phyloP scores from a whole-genome alignment of 2,888 invertebrate species.

The Criorhina ranunculi region DNA sequence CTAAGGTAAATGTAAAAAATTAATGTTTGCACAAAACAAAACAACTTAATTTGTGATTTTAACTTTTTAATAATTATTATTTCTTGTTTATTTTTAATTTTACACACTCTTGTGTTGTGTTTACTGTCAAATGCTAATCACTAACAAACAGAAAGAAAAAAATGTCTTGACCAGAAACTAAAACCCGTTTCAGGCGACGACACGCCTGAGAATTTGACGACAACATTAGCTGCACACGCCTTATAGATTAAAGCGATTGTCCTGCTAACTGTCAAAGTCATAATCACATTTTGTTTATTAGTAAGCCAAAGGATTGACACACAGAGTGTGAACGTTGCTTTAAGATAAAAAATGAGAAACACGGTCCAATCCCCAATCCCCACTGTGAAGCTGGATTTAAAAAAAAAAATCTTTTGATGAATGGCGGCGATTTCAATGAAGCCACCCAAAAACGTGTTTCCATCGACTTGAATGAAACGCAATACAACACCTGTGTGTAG shows the following conservation, averaged over 20 bases:
- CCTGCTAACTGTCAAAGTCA: slow-evolving; percentile 5
- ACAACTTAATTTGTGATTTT: slow-evolving; percentile 13
- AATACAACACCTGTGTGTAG: slow-evolving; percentile 41
- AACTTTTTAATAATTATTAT: slow-evolving; percentile 5
- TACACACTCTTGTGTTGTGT: slow-evolving; percentile 12
- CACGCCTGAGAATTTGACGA: slow-evolving; percentile 5
- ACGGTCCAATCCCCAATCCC: too few relatives aligned
- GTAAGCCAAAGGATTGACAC: not conserved
- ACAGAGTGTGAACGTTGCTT: not conserved
- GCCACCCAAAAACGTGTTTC: slow-evolving; percentile 23
- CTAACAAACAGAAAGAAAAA: not conserved
- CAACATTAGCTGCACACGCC: not conserved
- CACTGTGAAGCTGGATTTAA: too few relatives aligned
- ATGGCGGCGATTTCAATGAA: slow-evolving; percentile 35
- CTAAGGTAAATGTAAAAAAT: not conserved
- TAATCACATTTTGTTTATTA: slow-evolving; percentile 1
- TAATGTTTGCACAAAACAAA: slow-evolving; percentile 5
- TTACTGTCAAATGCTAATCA: slow-evolving; percentile 7
- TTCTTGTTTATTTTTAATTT: slow-evolving; percentile 2
- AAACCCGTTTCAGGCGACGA: slow-evolving; percentile 8
- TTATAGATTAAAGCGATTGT: not conserved
- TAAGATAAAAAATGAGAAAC: not conserved
- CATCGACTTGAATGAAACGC: slow-evolving; percentile 42
- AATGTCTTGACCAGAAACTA: not conserved
- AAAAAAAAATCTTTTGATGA: too few relatives aligned